These are phyloP conservation scores for Murina feae DNA, from an alignment of 2,113 vertebrate species.

Conservation along the genomic window DNA sequence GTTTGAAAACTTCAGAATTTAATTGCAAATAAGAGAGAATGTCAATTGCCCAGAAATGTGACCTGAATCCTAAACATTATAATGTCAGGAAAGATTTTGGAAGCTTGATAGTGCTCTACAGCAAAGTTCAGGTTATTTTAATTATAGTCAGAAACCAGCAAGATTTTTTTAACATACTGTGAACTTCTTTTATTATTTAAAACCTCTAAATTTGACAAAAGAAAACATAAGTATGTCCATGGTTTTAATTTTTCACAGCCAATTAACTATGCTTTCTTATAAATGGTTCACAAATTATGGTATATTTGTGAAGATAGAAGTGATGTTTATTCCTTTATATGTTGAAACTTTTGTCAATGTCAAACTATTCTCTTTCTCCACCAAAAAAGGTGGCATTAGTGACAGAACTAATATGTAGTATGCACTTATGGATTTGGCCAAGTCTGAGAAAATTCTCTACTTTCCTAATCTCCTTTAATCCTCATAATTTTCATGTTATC, in stretches of 20 bases:
- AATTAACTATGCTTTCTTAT: conserved; percentile 14
- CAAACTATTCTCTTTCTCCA: conserved; percentile 62
- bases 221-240: background rate
- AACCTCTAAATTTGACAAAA: background rate
- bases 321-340: conserved; percentile 11
- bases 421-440: background rate
- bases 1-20: conserved; percentile 56
- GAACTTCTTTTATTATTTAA: conserved; percentile 17
- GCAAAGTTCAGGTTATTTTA: background rate
- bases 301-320: conserved; percentile 34
- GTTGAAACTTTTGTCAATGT: conserved; percentile 50
- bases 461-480: background rate
- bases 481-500: background rate
- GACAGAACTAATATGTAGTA: background rate
- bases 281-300: conserved; percentile 25
- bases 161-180: background rate
- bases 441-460: background rate
- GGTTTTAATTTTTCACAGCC: conserved; percentile 16
- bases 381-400: background rate
- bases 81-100: background rate
- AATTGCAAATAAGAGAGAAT: conserved; percentile 59
- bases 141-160: background rate
- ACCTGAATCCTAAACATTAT: conserved; percentile 31
- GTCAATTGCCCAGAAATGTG: conserved; percentile 34
- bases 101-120: background rate